Base-by-base conservation (phyloP, 2,113 vertebrate species). In the Castor canadensis region DNA sequence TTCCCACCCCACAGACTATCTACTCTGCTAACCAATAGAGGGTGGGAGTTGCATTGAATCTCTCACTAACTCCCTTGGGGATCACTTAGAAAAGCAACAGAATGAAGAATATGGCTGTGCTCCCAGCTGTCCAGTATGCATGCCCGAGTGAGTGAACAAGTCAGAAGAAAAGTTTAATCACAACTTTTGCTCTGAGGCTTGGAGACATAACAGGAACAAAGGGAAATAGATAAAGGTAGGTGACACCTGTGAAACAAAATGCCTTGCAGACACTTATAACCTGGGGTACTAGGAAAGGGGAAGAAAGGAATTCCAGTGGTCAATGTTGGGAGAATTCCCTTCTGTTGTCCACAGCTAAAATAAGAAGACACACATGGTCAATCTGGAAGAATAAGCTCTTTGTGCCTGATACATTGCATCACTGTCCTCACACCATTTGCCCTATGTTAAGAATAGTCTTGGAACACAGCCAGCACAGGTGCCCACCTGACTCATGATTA, bases 341-440 rank as follows among this genome's bases (percentile, higher is more conserved):
- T 88, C 69, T 66, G 0, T 20, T 82, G 43, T 8, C 1, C 62
- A 80, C 9, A 38, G 83, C 92, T 77, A 92, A 24, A 30, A 79
- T 47, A 43, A 96, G 75, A 1, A 66, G 73, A 72, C 0, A 15
- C 3, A 16, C 16, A 0, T 2, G 69, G 32, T 20, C 64, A 3
- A 13, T 58, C n/a, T 88, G 35, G 45, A 96, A 97, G 95, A 97
- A 96, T 79, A 94, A 89, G n/a, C n/a, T 91, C 93, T 97, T 82
- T 97, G 96, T 97, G 85, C 54, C 0, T 0, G 0, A 19, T 47
- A 97, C 89, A 95, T 3, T 3, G 5, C 0, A 26, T 76, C 81
- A 89, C 47, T 97, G 96, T 96, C 71, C 1, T 0, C 58, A 16
- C 9, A 88, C 58, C 1, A 5, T 52, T 86, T 24, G 2, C 86